Base-by-base conservation (phyloP, 2,888 invertebrate species). In the Willowsia nigromaculata region DNA sequence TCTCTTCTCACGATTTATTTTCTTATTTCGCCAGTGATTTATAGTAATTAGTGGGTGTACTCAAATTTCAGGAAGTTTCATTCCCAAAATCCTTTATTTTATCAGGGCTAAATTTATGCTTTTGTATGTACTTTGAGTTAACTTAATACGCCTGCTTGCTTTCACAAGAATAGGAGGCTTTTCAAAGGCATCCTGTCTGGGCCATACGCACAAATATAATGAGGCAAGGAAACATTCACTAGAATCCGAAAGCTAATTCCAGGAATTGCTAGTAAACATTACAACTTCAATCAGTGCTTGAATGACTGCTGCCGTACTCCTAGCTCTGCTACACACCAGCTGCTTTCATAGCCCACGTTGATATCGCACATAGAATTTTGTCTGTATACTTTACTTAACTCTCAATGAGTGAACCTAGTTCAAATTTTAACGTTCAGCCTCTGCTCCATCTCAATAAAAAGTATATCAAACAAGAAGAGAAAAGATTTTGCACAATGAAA, bases 31-130 rank as follows among this genome's bases (percentile, higher is more conserved):
- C 25, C 59, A 50, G 65, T 74, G 74, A 74, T 43, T 74, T 47
- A 74, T 74, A 74, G 74, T 74, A 74, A 74, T 74, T 74, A 74
- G 43, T 74, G 74, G 47, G 74, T 47, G 74, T 74, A 47, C 47
- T 74, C 74, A 47, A 43, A 74, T 74, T 74, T 74, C 74, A 74
- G 47, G 74, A 74, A 74, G 74, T 47, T 27, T 74, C 47, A 74
- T 18, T 47, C 47, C 47, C 47, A 74, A 71, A 74, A 74, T 74
- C 74, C 43, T 47, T 13, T 74, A 74, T 74, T 74, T 74, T 74
- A 22, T 27, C 47, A 43, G 33, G 25, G 74, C 43, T 74, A 47
- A 40, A 71, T 71, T 74, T 50, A 74, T 74, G 74, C 27, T 27
- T 25, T 27, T 74, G 13, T 74, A 47, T 74, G 40, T 37, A 65